Percentiles rank a stretch among this genome's conserved stretches.
Evolutionary conservation across 2,113 vertebrate genomes (phyloP).

Genomic region (Tetraodon nigroviridis): DNA sequence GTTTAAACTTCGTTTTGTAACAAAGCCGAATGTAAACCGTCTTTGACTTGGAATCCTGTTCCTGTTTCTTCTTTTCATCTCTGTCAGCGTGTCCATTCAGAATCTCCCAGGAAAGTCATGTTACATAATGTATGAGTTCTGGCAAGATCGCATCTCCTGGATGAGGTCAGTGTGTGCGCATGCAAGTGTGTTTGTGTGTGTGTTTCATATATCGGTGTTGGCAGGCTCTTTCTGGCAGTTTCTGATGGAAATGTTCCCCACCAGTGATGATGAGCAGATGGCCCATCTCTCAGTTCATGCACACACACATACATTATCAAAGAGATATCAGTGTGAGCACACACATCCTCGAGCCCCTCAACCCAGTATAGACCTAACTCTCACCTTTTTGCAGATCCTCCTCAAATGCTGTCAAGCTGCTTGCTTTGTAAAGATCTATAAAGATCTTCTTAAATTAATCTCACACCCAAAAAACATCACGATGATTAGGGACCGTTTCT

Average conservation of each 20-base stretch:
- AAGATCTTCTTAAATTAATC: too few relatives aligned
- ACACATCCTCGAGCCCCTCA: too few relatives aligned
- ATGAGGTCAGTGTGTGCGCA: conserved; percentile 78
- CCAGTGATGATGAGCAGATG: conserved; percentile 63
- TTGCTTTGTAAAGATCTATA: too few relatives aligned
- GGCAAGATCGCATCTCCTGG: conserved; percentile 91
- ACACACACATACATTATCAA: conserved; percentile 3
- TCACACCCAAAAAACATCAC: too few relatives aligned
- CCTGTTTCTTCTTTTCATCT: conserved; percentile 34
- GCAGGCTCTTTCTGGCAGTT: conserved; percentile 56
- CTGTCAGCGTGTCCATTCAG: conserved; percentile 82
- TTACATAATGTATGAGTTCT: conserved; percentile 92
- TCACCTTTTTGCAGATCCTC: too few relatives aligned
- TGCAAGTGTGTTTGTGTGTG: conserved; percentile 32
- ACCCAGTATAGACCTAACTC: too few relatives aligned
- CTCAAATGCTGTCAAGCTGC: too few relatives aligned
- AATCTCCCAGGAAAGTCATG: conserved; percentile 80
- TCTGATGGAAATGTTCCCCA: conserved; percentile 56
- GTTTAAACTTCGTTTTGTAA: conserved; percentile 12
- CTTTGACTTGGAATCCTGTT: conserved; percentile 17
- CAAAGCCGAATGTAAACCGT: conserved; percentile 14
- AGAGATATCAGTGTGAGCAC: not conserved
- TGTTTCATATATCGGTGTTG: conserved; percentile 35
- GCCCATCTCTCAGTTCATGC: conserved; percentile 34
- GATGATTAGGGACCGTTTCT: too few relatives aligned